Base-by-base conservation (phyloP, 30 jellyfish, hydroid and myxozoan species). In the Hydractinia echinata region DNA sequence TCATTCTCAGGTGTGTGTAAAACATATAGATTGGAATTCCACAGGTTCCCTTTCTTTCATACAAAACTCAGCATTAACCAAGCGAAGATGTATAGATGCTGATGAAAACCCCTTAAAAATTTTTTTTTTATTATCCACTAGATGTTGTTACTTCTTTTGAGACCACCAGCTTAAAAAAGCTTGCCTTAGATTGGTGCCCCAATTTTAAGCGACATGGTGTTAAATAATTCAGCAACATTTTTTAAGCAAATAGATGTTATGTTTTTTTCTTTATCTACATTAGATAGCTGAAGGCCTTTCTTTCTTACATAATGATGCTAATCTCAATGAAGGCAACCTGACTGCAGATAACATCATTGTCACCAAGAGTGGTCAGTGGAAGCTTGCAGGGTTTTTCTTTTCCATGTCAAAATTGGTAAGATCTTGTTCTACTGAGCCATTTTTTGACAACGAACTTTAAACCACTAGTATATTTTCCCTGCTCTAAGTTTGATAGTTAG, bases 361-460 rank as follows among this genome's bases (percentile, higher is more conserved):
- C 5, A 90, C 97, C 1, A 85, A 85, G 82, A 95, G 87, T 49
- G 97, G 97, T 66, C 97, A 90, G 16, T 90, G 97, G 97, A 90
- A 90, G 73, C 88, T 90, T 5, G 97, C 97, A 52, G 97, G 97
- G 7, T 90, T 90, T 66, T 82, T 74, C 81, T 90, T 90, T 67
- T 76, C 97, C 10, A n/a, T 64, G 50, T 53, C 94, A 14, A 68
- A 84, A 49, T 72, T 55, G 89, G 97, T 89, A 72, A 20, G 53
- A 5, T 8, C 30, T 74, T 4, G 44, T 30, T 8, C n/a, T 15
- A 74, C 48, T 66, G 1, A 60, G 1, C 20, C 2, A 60, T 13
- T 30, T 30, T 64, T 51, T n/a, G 39, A 4, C 74, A 64, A n/a
- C 16, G 0, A 64, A 64, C 19, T 44, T 11, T 11, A 56, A 56